These are phyloP conservation scores for Arge pagana DNA, from an alignment of 2,888 invertebrate genomes.

Conservation along the genomic window DNA sequence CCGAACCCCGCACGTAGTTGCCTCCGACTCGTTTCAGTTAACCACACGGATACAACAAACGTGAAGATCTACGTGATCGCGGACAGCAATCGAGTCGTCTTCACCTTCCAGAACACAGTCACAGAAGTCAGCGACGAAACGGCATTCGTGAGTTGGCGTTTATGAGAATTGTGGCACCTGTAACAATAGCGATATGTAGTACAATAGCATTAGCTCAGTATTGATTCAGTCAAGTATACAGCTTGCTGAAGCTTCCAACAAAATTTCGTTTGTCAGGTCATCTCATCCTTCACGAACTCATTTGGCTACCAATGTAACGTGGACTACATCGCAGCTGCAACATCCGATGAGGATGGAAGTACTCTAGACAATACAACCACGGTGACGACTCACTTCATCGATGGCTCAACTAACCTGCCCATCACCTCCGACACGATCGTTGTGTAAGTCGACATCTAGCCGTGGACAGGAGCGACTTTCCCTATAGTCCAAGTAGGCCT, in stretches of 20 bases:
- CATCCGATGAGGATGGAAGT: constrained; percentile 50
- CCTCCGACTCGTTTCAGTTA: constrained; percentile 46
- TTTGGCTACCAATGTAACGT: constrained; percentile 65
- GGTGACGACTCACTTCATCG: constrained; percentile 66
- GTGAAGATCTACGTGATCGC: constrained; percentile 67
- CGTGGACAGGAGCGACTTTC: neutral
- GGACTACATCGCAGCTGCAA: constrained; percentile 61
- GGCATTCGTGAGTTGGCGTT: constrained; percentile 59
- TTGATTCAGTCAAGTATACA: constrained; percentile 8
- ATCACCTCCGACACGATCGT: constrained; percentile 61
- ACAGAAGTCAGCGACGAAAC: constrained; percentile 55
- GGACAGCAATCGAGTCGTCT: constrained; percentile 62
- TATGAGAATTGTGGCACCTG: neutral
- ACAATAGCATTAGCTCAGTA: constrained; percentile 19
- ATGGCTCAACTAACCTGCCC: constrained; percentile 57
- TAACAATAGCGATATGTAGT: constrained; percentile 1
- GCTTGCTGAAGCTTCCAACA: neutral
- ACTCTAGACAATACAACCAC: constrained; percentile 57
- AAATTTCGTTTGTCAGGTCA: constrained; percentile 62
- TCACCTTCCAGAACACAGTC: constrained; percentile 63
- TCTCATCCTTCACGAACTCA: constrained; percentile 59
- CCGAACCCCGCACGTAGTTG: neutral
- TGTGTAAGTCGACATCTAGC: constrained; percentile 55
- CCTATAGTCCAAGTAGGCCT: neutral
- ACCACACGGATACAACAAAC: constrained; percentile 56